Percentiles rank a stretch among this genome's conserved stretches.
phyloP scores from a whole-genome alignment of 2,797 vertebrate genomes.

The Typhlichthys subterraneus region DNA sequence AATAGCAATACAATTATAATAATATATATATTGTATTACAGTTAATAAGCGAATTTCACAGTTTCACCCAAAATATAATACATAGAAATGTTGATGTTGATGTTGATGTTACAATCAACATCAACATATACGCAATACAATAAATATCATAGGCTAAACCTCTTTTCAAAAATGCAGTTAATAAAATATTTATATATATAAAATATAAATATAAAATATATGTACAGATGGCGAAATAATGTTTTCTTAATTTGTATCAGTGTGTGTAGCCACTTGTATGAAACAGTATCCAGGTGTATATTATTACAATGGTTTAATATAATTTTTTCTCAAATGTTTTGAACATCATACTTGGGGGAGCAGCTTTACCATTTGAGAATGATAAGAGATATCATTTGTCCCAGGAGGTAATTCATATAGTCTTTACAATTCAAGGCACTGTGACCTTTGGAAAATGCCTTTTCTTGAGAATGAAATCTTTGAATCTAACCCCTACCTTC shows the following conservation, averaged over 20 bases:
- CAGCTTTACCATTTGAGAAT: not conserved
- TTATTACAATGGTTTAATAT: not conserved
- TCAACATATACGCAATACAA: slow-evolving; percentile 2
- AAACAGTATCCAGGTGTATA: not conserved
- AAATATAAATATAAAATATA: not conserved
- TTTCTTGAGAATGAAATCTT: not conserved
- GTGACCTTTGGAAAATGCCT: not conserved
- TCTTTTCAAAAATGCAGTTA: slow-evolving; percentile 20
- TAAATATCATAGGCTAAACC: slow-evolving; percentile 28
- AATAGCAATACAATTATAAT: slow-evolving; percentile 2
- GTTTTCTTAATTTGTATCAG: not conserved
- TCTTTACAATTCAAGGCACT: not conserved
- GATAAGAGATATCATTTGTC: not conserved
- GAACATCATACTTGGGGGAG: not conserved
- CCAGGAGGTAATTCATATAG: not conserved
- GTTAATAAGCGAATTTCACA: slow-evolving; percentile 39
- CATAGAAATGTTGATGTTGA: slow-evolving; percentile 24
- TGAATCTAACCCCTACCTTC: not conserved
- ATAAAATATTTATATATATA: not conserved
- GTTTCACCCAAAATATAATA: slow-evolving; percentile 36
- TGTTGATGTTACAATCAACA: slow-evolving; percentile 23
- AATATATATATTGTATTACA: slow-evolving; percentile 12
- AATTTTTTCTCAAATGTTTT: not conserved
- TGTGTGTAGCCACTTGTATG: not conserved
- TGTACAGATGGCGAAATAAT: slow-evolving; percentile 1